Base-by-base conservation (phyloP, 37 sponge, comb jelly and placozoan species). In the Ephydatia muelleri region DNA sequence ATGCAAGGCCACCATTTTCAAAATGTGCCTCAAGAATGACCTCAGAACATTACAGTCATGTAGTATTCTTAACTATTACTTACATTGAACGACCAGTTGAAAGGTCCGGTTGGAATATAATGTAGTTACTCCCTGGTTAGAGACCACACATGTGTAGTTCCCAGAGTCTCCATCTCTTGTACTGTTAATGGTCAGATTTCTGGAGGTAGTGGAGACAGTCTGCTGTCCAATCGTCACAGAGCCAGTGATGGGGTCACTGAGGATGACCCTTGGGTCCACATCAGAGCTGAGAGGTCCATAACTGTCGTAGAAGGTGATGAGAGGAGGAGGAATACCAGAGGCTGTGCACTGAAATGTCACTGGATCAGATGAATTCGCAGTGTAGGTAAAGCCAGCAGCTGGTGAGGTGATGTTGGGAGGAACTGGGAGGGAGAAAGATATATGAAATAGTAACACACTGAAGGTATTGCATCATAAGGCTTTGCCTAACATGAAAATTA, bases 251-350 rank as follows among this genome's bases (percentile, higher is more conserved):
- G 57, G 57, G 57, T 4, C 57, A 57, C 57, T 57, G 57, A 57
- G 9, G 57, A 1, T 57, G 57, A 57, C 57, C 57, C 57, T 57
- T 57, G 57, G 57, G 57, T 57, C 57, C 57, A 57, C 57, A 57
- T 14, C 19, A 57, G 57, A 57, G 57, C 19, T 57, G 57, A 57
- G 57, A 57, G 19, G 57, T 57, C 57, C 48, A 22, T 68, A 84
- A 47, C 72, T 34, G 21, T 40, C 21, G 27, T 64, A 48, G 67
- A 70, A 87, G 39, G 82, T 67, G 87, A 88, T 88, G 67, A 79
- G 48, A 29, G 89, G 84, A 33, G 84, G 40, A 47, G 89, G 89
- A 80, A 83, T 79, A 66, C 84, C 84, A 83, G 89, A 83, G 79
- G 89, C 89, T 69, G 77, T 34, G 74, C 89, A 88, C 57, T 48